Percentiles rank a stretch among this genome's conserved stretches.
phyloP scores from a whole-genome alignment of 2,888 invertebrate genomes.

The Caenorhabditis sp. region DNA sequence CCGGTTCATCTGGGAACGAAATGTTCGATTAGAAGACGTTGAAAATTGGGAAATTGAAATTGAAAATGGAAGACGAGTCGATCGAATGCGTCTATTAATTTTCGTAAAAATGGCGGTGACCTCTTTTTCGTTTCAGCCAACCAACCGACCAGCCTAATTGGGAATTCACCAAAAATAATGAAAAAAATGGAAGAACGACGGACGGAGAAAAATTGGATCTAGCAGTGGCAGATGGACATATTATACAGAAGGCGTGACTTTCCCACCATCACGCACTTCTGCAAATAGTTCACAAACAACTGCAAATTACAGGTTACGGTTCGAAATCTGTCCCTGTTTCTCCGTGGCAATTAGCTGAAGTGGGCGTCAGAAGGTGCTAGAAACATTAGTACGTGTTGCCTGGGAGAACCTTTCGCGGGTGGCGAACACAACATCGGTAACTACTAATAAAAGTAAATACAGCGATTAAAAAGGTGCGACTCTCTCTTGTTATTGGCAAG shows the following conservation, averaged over 20 bases:
- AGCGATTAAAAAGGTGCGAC: conserved; percentile 58
- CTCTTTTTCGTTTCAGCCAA: neutral
- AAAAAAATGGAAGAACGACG: conserved; percentile 4
- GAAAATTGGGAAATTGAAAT: neutral
- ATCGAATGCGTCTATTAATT: conserved; percentile 21
- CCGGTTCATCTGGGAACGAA: conserved; percentile 9
- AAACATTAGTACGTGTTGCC: conserved; percentile 1
- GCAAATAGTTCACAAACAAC: conserved; percentile 1
- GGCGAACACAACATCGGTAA: conserved; percentile 12
- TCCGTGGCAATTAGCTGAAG: neutral
- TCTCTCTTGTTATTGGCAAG: conserved; percentile 30
- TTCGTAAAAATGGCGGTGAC: neutral
- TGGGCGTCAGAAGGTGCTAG: conserved; percentile 23
- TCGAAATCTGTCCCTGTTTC: no score
- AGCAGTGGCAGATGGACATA: neutral
- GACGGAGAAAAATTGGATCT: neutral
- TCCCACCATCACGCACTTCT: neutral
- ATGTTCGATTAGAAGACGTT: neutral
- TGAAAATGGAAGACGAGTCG: neutral
- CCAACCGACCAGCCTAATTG: conserved; percentile 34
- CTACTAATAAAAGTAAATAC: conserved; percentile 31
- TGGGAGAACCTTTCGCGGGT: neutral
- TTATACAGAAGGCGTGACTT: conserved; percentile 21
- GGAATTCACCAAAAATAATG: conserved; percentile 42
- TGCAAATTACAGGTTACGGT: neutral